A percentile compares a stretch with the other conserved stretches of the same genome.
Conservation (phyloP, 2,113 vertebrate genomes). For the Himantopus leucocephalus region DNA sequence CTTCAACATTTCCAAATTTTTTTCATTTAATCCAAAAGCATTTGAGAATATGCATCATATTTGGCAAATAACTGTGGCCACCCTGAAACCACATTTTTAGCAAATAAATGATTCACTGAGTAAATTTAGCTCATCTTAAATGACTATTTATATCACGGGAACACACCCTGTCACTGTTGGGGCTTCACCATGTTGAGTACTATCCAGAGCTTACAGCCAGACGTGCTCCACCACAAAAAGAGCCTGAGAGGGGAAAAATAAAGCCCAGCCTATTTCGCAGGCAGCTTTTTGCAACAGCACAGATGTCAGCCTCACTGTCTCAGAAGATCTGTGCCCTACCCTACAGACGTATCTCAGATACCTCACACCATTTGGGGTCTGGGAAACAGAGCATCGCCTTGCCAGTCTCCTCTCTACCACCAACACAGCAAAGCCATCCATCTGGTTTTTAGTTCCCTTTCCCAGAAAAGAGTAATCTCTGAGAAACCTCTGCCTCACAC, state of each 20-base stretch:
- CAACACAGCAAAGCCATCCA: background rate
- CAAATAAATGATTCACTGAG: slow-evolving; percentile 68
- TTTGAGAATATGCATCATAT: slow-evolving; percentile 52
- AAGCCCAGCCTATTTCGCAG: slow-evolving; percentile 28
- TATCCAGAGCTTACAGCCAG: slow-evolving; percentile 49
- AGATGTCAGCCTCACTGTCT: background rate
- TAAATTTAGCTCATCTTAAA: slow-evolving; percentile 68
- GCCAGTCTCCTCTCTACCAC: background rate
- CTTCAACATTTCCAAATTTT: slow-evolving; percentile 2
- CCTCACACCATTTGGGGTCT: background rate
- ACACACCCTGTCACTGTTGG: slow-evolving; percentile 61
- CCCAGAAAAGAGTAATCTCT: background rate
- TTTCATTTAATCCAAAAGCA: slow-evolving; percentile 11
- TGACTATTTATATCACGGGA: slow-evolving; percentile 46
- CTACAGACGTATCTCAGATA: background rate
- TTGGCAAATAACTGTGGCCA: slow-evolving; percentile 51
- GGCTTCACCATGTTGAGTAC: slow-evolving; percentile 39
- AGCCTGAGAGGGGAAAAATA: slow-evolving; percentile 27
- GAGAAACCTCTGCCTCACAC: background rate
- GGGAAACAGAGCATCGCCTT: background rate
- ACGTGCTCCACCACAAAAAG: slow-evolving; percentile 40
- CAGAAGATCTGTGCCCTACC: background rate
- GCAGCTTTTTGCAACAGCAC: slow-evolving; percentile 24
- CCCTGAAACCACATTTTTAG: slow-evolving; percentile 61
- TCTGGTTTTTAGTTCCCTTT: background rate